Conservation (phyloP, 2,797 vertebrate species). For the Schizopygopsis pylzovi region DNA sequence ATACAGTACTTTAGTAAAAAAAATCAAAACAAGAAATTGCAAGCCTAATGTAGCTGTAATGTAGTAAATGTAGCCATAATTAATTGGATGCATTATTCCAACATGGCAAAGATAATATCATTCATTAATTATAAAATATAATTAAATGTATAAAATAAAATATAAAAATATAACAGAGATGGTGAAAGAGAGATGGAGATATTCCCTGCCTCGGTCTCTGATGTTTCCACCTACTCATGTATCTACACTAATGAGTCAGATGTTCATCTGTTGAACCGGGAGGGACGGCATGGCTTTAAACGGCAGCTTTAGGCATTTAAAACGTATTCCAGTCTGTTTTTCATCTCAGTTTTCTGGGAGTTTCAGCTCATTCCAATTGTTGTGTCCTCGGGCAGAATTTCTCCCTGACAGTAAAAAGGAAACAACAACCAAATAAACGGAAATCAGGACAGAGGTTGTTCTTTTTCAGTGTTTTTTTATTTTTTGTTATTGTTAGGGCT, state of each 20-base stretch:
- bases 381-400: constrained; percentile 71
- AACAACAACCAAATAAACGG: constrained; percentile 64
- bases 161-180: constrained; percentile 14
- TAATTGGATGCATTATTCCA: neutral
- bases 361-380: constrained; percentile 82
- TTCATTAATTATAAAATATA: neutral
- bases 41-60: neutral
- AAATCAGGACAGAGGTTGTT: constrained; percentile 73
- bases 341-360: constrained; percentile 73
- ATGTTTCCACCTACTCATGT: constrained; percentile 74
- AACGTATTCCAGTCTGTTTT: constrained; percentile 73
- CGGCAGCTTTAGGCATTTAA: constrained; percentile 73
- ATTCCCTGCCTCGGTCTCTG: constrained; percentile 58
- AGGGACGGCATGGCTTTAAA: constrained; percentile 69
- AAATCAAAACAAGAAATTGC: neutral
- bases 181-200: constrained; percentile 33
- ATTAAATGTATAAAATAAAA: constrained; percentile 3
- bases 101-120: neutral
- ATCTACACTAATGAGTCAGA: constrained; percentile 75
- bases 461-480: neutral
- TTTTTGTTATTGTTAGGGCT: neutral
- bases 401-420: constrained; percentile 46
- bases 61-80: neutral
- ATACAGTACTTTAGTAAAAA: neutral
- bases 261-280: constrained; percentile 72